Evolutionary conservation across 2,888 invertebrate species (phyloP), one percentile per base, ranked within the genome.

Genomic region (Drosophila recens): DNA sequence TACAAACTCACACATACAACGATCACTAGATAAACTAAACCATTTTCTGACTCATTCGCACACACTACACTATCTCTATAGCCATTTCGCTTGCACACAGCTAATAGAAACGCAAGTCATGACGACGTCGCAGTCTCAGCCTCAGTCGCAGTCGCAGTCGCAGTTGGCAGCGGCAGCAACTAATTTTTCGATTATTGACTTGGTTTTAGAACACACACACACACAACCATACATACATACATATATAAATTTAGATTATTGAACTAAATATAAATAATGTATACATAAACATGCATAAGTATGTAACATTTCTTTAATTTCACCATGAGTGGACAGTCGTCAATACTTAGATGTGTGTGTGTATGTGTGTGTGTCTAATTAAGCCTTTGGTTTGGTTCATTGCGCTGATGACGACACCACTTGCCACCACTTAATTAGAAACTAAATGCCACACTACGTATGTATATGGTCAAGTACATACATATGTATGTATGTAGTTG

Each of bases 81-180:
- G 27, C 48, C 15, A 27, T 33, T 48, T 59, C 71, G 36, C 67
- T 74, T 23, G 8, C 71, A 48, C 62, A 0, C 23, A 15, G 20
- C n/a, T 38, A n/a, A 15, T 58, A 43, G 63, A 79, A 73, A 64
- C 15, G 79, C 79, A 76, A 73, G 73, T 79, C 79, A 79, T 42
- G 67, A 43, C 72, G 62, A 72, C 57, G 48, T 52, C 36, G 63
- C 65, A 58, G 71, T 57, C 52, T 33, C 42, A 23, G 46, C 15
- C 34, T 17, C 42, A 17, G 27, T 45, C 40, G 20, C 38, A 6
- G 27, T 45, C 40, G 20, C 38, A 6, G 53, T 34, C 48, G 33
- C 51, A 42, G 20, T 48, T 30, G 17, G 11, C 51, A n/a, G 66
- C 59, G 40, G 53, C 54, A 48, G 67, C 57, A 57, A 23, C 9